phyloP scores from a whole-genome alignment of 2,113 vertebrate genomes.

The Ibidorhyncha struthersii region DNA sequence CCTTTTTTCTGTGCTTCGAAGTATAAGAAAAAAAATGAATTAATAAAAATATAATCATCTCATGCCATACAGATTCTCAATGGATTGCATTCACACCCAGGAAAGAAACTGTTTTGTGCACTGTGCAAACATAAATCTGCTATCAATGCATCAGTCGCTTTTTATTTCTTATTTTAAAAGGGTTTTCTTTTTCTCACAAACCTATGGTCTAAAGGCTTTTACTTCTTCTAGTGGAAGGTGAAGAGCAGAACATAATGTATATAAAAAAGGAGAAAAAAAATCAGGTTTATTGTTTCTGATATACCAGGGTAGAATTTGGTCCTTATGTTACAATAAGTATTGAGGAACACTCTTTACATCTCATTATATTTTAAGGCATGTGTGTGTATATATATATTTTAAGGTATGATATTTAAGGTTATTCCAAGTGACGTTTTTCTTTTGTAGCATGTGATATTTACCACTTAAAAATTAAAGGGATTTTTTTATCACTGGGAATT shows the following conservation, averaged over 20 bases:
- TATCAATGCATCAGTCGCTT: fast-evolving
- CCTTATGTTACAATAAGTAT: not conserved
- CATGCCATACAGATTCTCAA: not conserved
- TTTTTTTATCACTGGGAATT: not conserved
- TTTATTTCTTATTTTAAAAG: not conserved
- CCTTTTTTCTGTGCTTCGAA: not conserved
- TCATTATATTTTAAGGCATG: not conserved
- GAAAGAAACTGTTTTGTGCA: not conserved
- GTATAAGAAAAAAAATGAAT: not conserved
- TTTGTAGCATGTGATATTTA: not conserved
- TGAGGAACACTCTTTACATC: not conserved
- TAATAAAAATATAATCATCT: not conserved
- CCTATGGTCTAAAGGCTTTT: not conserved
- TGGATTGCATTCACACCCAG: not conserved
- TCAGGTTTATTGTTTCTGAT: not conserved
- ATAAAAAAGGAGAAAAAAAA: not conserved
- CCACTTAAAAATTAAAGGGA: not conserved
- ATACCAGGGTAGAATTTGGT: not conserved
- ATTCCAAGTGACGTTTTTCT: not conserved
- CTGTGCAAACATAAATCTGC: not conserved
- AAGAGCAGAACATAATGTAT: not conserved
- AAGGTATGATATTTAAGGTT: not conserved
- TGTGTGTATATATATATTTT: too few species aligned
- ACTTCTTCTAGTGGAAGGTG: not conserved
- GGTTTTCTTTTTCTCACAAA: not conserved